phyloP scores from a whole-genome alignment of 2,888 invertebrate species.

The Aporophyla nigra region DNA sequence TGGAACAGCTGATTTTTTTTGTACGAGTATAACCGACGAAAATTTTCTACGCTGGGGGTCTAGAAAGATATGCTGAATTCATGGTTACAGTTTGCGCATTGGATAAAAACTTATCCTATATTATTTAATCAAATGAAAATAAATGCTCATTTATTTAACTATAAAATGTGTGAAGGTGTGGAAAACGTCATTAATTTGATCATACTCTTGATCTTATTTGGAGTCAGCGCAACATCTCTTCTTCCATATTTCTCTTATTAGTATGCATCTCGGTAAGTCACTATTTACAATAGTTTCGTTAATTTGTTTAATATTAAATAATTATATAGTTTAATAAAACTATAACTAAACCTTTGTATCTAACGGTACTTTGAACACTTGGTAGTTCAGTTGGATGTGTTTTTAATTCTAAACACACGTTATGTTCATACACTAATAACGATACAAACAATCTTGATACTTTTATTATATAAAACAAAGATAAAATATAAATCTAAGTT shows the following conservation, averaged over 20 bases:
- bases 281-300: neutral
- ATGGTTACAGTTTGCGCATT: too few species aligned
- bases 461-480: constrained; percentile 30
- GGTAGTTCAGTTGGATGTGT: constrained; percentile 75
- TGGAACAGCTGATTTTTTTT: too few species aligned
- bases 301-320: neutral
- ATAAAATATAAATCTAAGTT: neutral
- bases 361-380: constrained; percentile 79
- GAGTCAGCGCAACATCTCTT: neutral
- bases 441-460: constrained; percentile 69
- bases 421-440: constrained; percentile 63
- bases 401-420: constrained; percentile 81
- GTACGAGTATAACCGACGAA: too few species aligned
- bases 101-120: too few species aligned
- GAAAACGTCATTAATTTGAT: too few species aligned
- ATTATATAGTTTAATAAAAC: neutral
- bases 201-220: too few species aligned
- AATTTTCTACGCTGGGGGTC: too few species aligned
- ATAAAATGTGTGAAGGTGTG: neutral
- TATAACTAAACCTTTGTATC: constrained; percentile 60
- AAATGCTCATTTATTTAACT: neutral
- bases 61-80: too few species aligned
- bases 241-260: neutral
- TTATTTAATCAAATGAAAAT: too few species aligned
- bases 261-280: neutral